Percentiles rank a stretch among this genome's conserved stretches.
phyloP scores from a whole-genome alignment of 1,140 invertebrate genomes.

The Lineus longissimus region DNA sequence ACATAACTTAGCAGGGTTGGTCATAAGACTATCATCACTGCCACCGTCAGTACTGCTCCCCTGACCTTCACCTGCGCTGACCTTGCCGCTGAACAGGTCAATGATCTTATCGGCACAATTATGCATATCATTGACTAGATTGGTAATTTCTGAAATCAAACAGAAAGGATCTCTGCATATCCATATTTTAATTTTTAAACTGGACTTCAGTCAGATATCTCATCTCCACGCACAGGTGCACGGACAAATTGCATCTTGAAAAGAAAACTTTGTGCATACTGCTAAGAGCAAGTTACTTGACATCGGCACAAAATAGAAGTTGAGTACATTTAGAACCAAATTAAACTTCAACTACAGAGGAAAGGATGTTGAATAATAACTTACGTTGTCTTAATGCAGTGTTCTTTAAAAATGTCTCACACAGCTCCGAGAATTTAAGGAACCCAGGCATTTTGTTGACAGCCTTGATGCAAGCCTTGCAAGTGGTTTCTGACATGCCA shows the following conservation, averaged over 20 bases:
- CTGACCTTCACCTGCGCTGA: not conserved
- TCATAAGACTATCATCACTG: slow-evolving; percentile 27
- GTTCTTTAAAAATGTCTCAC: slow-evolving; percentile 62
- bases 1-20: slow-evolving; percentile 60
- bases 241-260: no score
- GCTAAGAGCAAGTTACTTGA: no score
- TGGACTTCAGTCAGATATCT: no score
- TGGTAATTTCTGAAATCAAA: slow-evolving; percentile 60
- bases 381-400: slow-evolving; percentile 64
- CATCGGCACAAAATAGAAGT: no score
- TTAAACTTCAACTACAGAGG: no score
- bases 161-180: slow-evolving; percentile 19
- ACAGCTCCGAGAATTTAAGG: slow-evolving; percentile 58
- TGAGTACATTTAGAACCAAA: no score
- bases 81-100: slow-evolving; percentile 56
- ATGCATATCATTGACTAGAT: slow-evolving; percentile 63
- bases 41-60: slow-evolving; percentile 11
- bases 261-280: no score
- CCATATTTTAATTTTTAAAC: no score
- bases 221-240: no score
- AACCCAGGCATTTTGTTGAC: slow-evolving; percentile 57
- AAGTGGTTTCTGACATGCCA: slow-evolving; percentile 58
- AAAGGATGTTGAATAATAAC: slow-evolving; percentile 24
- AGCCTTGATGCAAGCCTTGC: slow-evolving; percentile 58
- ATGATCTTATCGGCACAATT: slow-evolving; percentile 60